Evolutionary conservation across 2,113 vertebrate genomes (phyloP), one percentile per base, ranked within the genome.

Genomic region (Mystacornis crossleyi): DNA sequence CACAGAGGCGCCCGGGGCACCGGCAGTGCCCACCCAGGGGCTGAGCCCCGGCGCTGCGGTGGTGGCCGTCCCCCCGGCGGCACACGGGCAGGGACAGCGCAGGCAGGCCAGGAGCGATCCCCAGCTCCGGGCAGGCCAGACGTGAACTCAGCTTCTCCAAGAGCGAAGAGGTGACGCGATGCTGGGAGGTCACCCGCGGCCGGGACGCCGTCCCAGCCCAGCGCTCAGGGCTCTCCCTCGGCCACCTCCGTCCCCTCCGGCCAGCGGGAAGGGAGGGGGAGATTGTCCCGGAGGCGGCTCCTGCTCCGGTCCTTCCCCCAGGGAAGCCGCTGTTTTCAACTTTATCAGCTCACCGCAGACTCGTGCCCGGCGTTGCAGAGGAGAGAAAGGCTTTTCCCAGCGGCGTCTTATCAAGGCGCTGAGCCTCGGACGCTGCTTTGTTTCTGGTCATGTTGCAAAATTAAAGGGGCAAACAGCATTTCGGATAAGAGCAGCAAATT

Each of bases 271-370:
- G 50, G 58, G 50, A 66, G 33, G 16, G 29, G 38, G 33, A 47
- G 71, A 61, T 64, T 16, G 34, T 83, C 48, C 77, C 50, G 3
- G 18, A 45, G 36, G 71, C 36, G 4, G 55, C 60, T 65, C 70
- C 83, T 1, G 28, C 92, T 61, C 62, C 2, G 0, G 2, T 65
- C 60, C 70, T 87, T 77, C 51, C 80, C 81, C 43, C 10, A 2
- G 48, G 83, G 47, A 87, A 78, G 40, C 29, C 9, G 7, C 3
- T 23, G 48, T 31, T 86, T 48, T 57, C 1, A 3, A 48, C 90
- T 83, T 97, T 96, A 96, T 95, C 96, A 92, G 91, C 92, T 95
- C 86, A 6, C 73, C 1, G 3, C 96, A 97, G 90, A 79, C 62
- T 83, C 18, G 3, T 26, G 58, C 83, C 58, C 4, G 25, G 88